phyloP scores from a whole-genome alignment of 2,888 invertebrate species.

The Gymnocheta viridis region DNA sequence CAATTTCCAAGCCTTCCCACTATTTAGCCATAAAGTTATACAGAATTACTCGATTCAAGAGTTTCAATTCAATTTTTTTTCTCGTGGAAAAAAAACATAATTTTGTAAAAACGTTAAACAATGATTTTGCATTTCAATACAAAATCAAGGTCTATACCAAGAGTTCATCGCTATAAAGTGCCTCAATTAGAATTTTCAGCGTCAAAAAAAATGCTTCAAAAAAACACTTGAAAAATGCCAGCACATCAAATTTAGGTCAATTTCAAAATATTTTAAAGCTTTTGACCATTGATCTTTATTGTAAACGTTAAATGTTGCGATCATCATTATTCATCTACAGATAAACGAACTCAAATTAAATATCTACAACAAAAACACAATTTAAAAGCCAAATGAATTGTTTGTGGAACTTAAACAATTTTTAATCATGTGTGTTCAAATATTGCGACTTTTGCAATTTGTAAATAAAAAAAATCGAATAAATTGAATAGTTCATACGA shows the following conservation, averaged over 20 bases:
- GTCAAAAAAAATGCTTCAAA: background rate
- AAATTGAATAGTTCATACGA: background rate
- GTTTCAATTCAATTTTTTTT: no score
- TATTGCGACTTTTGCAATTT: slow-evolving; percentile 45
- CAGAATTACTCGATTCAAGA: no score
- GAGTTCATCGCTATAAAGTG: background rate
- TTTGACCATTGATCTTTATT: slow-evolving; percentile 42
- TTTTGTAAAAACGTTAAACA: no score
- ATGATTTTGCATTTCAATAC: background rate
- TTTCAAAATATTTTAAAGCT: slow-evolving; percentile 9
- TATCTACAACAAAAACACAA: background rate
- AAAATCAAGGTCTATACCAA: background rate
- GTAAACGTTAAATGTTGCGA: background rate
- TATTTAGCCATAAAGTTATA: no score
- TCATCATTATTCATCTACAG: slow-evolving; percentile 16
- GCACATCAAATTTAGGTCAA: slow-evolving; percentile 34
- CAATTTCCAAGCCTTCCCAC: no score
- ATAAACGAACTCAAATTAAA: background rate
- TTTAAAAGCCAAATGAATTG: slow-evolving; percentile 1
- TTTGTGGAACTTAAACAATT: slow-evolving; percentile 13
- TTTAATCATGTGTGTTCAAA: background rate
- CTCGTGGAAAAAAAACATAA: background rate
- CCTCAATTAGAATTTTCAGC: background rate
- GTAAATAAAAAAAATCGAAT: background rate
- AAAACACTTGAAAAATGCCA: background rate